Evolutionary conservation across 2,888 invertebrate genomes (phyloP).

Genomic region (Rhyacophila evoluta): DNA sequence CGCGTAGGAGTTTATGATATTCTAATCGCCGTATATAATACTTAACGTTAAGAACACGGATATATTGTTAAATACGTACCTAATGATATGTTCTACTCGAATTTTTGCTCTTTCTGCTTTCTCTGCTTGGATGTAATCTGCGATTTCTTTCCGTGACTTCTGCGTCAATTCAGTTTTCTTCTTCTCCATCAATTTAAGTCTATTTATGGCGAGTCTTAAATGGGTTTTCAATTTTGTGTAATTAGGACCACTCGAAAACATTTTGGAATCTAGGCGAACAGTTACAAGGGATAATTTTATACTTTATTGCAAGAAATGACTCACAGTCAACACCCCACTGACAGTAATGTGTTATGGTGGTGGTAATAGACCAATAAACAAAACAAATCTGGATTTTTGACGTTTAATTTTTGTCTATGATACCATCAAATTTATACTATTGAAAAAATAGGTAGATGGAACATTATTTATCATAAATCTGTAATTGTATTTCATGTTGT

Average conservation of each 20-base stretch:
- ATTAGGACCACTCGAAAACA: slow-evolving; percentile 94
- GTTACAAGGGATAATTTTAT: neutral
- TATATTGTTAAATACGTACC: slow-evolving; percentile 62
- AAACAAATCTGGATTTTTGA: neutral
- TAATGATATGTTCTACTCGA: slow-evolving; percentile 97
- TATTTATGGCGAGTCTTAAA: slow-evolving; percentile 90
- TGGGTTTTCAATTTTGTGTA: slow-evolving; percentile 98
- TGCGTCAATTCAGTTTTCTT: slow-evolving; percentile 97
- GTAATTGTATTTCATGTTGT: too few species aligned
- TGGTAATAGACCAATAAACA: neutral
- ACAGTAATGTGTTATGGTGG: neutral
- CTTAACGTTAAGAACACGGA: neutral
- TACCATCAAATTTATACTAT: too few species aligned
- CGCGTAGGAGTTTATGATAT: too few species aligned
- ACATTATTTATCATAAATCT: too few species aligned
- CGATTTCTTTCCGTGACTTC: slow-evolving; percentile 97
- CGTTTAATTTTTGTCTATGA: neutral
- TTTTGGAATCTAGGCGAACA: slow-evolving; percentile 61
- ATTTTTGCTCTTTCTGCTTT: slow-evolving; percentile 94
- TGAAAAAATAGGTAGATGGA: too few species aligned
- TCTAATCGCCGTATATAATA: neutral
- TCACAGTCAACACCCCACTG: slow-evolving; percentile 37
- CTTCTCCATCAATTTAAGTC: slow-evolving; percentile 94
- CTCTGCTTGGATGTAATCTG: slow-evolving; percentile 90
- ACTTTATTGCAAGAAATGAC: slow-evolving; percentile 38